Conservation (phyloP, 2,113 vertebrate genomes). For the Urocynchramus pylzowi region DNA sequence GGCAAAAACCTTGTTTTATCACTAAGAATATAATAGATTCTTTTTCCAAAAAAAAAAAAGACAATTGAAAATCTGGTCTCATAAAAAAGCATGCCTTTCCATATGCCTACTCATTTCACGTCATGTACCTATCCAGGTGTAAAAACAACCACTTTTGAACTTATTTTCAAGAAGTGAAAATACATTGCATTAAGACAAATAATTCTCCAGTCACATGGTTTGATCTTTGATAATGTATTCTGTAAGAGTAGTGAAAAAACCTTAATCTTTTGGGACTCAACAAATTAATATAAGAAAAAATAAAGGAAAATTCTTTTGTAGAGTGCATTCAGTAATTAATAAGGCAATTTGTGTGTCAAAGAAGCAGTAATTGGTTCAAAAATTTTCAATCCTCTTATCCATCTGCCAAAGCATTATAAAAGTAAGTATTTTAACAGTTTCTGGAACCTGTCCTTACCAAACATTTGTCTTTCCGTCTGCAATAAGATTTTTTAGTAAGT, state of each 20-base stretch:
- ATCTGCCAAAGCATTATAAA: not conserved
- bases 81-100: not conserved
- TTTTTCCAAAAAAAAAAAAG: not conserved
- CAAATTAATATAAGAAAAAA: not conserved
- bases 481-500: not conserved
- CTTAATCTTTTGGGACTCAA: not conserved
- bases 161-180: not conserved
- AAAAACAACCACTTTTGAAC: not conserved
- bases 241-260: not conserved
- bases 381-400: not conserved
- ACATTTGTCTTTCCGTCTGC: not conserved
- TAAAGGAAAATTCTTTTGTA: not conserved
- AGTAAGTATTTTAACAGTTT: not conserved
- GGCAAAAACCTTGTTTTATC: not conserved
- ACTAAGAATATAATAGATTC: not conserved
- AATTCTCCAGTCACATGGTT: not conserved
- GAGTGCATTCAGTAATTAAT: not conserved
- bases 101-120: not conserved
- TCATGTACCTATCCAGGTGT: not conserved
- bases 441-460: not conserved
- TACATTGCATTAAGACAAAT: not conserved
- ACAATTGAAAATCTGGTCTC: not conserved
- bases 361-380: not conserved
- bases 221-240: not conserved
- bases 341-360: not conserved